Base-by-base conservation (phyloP, 2,113 vertebrate species). In the Trachemys scripta region DNA sequence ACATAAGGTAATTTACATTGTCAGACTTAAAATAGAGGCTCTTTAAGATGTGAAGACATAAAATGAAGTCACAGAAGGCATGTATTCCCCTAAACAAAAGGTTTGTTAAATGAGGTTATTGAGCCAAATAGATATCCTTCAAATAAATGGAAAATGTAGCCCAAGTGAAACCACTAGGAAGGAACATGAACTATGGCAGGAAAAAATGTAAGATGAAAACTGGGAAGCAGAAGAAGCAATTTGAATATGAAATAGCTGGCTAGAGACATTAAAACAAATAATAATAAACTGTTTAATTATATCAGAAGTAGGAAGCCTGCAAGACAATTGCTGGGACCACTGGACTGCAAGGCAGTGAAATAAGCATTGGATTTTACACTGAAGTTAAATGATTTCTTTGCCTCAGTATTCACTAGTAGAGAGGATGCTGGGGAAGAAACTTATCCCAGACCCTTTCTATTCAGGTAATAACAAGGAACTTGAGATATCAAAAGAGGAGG, bases 1-100 rank as follows among this genome's bases (percentile, higher is more conserved):
- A 94, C 9, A 35, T 72, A 84, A 83, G 7, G 76, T 81, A 90
- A 93, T 85, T 93, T 85, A 72, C 81, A 19, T 87, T 84, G 24
- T 92, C 80, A 59, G 35, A 80, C 22, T 81, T 47, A 27, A 3
- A 94, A 57, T 19, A 89, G 3, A 45, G 69, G 27, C 2, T 94
- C 86, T 80, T 94, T 96, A 62, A 69, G 35, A 69, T 72, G 3
- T 38, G 3, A 54, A 47, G 11, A 56, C 22, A 94, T 50, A 85
- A 96, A 94, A 92, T 35, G 47, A 76, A 81, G 9, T 53, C 82
- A 89, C 38, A 87, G 87, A 8, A 69, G 10, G 86, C 80, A 87
- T 96, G 31, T 10, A n/a, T 49, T 35, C 11, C 24, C n/a, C 87
- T 69, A 87, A 96, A 93, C 22, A 78, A 91, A 13, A 17, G 8